These are phyloP conservation scores for Ganaspis sp. DNA, from an alignment of 1,140 invertebrate species.

Conservation along the genomic window DNA sequence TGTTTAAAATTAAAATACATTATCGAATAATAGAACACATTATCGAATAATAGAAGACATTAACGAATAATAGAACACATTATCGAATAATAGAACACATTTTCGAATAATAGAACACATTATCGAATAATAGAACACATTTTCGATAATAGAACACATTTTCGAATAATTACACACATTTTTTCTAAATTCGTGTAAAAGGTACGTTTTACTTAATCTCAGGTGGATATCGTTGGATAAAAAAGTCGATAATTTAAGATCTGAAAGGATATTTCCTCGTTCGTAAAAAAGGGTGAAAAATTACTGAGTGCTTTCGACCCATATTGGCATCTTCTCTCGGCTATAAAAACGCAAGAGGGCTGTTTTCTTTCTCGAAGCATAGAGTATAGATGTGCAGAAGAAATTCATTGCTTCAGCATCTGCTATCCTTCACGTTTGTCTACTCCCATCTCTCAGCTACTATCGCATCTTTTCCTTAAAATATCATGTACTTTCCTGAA, in stretches of 20 bases:
- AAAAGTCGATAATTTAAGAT: neutral
- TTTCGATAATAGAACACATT: too few species aligned
- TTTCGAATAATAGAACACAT: too few species aligned
- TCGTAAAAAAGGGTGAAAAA: slow-evolving; percentile 2
- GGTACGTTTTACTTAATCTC: neutral
- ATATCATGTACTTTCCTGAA: neutral
- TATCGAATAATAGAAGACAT: too few species aligned
- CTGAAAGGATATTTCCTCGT: neutral
- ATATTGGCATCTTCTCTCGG: neutral
- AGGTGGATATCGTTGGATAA: neutral
- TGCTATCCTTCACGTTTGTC: slow-evolving; percentile 7
- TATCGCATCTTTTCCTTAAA: neutral
- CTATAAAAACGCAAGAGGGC: slow-evolving; percentile 2
- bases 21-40: too few species aligned
- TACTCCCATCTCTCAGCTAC: neutral
- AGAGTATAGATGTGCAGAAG: neutral
- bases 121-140: too few species aligned
- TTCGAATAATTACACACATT: too few species aligned
- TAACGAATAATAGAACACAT: too few species aligned
- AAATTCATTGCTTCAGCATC: neutral
- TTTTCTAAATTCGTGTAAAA: neutral
- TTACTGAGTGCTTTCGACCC: slow-evolving; percentile 6
- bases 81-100: too few species aligned
- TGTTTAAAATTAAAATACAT: too few species aligned
- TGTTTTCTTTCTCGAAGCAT: neutral